Evolutionary conservation across 2,888 invertebrate genomes (phyloP).

Genomic region (Asteroscopus sphinx): DNA sequence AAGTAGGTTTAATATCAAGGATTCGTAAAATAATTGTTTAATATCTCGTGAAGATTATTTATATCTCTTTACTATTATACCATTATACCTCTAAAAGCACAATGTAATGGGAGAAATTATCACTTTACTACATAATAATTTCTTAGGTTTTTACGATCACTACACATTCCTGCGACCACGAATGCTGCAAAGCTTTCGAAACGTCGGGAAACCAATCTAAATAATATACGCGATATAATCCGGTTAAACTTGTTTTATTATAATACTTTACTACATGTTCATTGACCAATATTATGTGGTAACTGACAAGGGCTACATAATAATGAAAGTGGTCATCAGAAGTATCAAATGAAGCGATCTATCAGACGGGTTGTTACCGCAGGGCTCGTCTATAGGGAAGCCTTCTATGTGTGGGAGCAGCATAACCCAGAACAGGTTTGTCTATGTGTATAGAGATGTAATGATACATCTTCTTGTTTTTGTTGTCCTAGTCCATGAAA

Average conservation of each 20-base stretch:
- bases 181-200: no score
- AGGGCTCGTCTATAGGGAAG: conserved; percentile 79
- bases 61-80: conserved; percentile 16
- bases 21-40: conserved; percentile 49
- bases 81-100: no score
- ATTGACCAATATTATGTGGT: conserved; percentile 57
- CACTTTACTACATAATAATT: no score
- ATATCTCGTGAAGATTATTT: conserved; percentile 37
- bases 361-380: conserved; percentile 80
- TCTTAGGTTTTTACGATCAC: no score
- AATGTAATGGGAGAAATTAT: no score
- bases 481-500: conserved; percentile 64
- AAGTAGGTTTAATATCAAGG: conserved; percentile 50
- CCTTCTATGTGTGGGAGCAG: conserved; percentile 85
- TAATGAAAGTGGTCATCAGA: conserved; percentile 69
- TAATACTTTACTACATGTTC: conserved; percentile 25
- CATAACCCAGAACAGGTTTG: conserved; percentile 79
- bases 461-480: conserved; percentile 65
- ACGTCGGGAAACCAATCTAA: no score
- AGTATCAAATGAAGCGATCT: conserved; percentile 86
- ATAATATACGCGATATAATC: no score
- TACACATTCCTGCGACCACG: no score
- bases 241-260: no score
- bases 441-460: conserved; percentile 70
- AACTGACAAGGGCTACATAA: conserved; percentile 69